Conservation (phyloP, 1,140 invertebrate species). For the Adelges cooleyi region DNA sequence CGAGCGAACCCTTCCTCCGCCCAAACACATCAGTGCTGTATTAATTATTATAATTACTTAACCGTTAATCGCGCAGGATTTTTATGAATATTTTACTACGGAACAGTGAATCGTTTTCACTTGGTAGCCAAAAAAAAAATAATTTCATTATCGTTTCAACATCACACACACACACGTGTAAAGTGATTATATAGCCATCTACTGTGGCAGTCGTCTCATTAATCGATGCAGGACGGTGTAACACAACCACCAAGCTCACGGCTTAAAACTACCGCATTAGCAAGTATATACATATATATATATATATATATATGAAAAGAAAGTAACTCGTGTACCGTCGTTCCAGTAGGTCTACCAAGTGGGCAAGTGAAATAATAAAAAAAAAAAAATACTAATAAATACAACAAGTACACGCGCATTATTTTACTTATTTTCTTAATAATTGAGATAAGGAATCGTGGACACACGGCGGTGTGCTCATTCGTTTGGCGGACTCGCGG, state of each 20-base stretch:
- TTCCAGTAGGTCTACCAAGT: slow-evolving; percentile 27
- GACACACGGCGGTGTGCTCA: not conserved
- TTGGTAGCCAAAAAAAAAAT: not conserved
- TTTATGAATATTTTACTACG: not conserved
- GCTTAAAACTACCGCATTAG: slow-evolving; percentile 4
- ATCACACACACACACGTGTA: not conserved
- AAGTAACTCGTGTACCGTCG: slow-evolving; percentile 17
- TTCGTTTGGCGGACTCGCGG: not conserved
- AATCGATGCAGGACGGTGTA: not conserved
- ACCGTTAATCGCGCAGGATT: not conserved
- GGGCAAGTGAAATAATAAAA: slow-evolving; percentile 3
- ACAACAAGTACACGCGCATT: not conserved
- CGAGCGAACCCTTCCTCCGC: not conserved
- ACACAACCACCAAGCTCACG: not conserved
- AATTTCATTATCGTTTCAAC: slow-evolving; percentile 15
- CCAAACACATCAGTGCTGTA: no score
- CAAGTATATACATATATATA: no score
- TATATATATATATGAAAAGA: no score
- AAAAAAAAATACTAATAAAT: no score
- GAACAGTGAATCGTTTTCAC: slow-evolving; percentile 15
- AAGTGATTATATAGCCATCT: no score
- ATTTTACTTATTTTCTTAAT: not conserved
- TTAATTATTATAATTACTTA: no score
- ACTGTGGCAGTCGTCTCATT: not conserved
- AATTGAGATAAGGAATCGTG: not conserved